Conservation (phyloP, 1,140 invertebrate genomes). For the Oryzaephilus surinamensis region DNA sequence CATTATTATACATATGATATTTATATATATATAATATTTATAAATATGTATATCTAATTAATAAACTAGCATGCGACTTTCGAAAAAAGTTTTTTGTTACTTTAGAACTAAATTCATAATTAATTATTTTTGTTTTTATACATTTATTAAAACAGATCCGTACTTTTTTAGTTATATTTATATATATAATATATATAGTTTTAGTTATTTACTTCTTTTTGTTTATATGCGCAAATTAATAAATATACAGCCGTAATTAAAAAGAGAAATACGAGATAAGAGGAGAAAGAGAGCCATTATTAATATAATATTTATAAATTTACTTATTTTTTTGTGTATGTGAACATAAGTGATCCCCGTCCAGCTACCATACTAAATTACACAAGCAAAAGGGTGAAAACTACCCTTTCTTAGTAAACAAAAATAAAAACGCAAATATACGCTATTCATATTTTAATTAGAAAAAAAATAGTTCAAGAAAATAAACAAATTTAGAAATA, state of each 20-base stretch:
- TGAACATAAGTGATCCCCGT: constrained; percentile 37
- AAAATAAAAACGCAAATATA: too few relatives aligned
- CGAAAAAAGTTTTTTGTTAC: too few relatives aligned
- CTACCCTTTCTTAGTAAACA: too few relatives aligned
- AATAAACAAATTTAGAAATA: constrained; percentile 33
- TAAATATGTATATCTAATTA: too few relatives aligned
- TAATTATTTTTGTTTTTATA: too few relatives aligned
- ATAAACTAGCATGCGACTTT: constrained; percentile 37
- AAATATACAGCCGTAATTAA: constrained; percentile 36
- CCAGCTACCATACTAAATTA: constrained; percentile 39
- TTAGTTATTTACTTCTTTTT: not conserved
- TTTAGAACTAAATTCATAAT: too few relatives aligned
- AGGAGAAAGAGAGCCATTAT: not conserved
- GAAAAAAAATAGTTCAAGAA: constrained; percentile 20
- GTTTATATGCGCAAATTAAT: constrained; percentile 22
- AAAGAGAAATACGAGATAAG: constrained; percentile 27
- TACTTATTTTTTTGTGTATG: constrained; percentile 8
- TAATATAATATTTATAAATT: not conserved
- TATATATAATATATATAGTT: constrained; percentile 29
- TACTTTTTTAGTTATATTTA: too few relatives aligned
- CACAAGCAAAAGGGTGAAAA: too few relatives aligned
- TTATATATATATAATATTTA: constrained; percentile 20
- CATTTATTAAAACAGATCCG: constrained; percentile 30
- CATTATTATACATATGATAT: constrained; percentile 35
- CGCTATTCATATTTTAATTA: too few relatives aligned